Percentiles rank a stretch among this genome's conserved stretches.
These are phyloP conservation scores for Eupithecia insigniata DNA, from an alignment of 2,888 invertebrate genomes.

Conservation along the genomic window DNA sequence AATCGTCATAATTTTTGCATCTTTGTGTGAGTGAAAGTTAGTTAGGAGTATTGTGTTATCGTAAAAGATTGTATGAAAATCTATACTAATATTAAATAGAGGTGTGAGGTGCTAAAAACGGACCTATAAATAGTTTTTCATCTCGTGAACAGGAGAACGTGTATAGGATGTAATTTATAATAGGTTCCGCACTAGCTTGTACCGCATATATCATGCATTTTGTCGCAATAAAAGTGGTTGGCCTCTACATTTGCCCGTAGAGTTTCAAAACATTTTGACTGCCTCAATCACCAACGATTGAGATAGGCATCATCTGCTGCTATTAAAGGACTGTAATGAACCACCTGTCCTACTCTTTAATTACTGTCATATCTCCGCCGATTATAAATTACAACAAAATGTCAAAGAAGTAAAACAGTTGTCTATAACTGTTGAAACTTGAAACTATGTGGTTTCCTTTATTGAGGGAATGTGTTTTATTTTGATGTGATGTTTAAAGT, in stretches of 20 bases:
- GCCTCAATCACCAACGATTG: not conserved
- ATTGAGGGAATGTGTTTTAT: not conserved
- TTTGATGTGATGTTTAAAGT: slow-evolving; percentile 1
- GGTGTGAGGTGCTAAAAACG: too few species aligned
- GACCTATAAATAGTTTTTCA: too few species aligned
- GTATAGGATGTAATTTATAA: too few species aligned
- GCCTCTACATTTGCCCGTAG: too few species aligned
- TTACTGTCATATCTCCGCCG: slow-evolving; percentile 20
- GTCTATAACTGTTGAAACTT: not conserved
- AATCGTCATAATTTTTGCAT: slow-evolving; percentile 20
- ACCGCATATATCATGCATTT: too few species aligned
- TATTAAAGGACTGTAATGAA: slow-evolving; percentile 2
- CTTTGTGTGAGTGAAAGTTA: not conserved
- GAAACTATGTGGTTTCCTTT: slow-evolving; percentile 4
- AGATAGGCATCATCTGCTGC: not conserved
- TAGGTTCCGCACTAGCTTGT: too few species aligned
- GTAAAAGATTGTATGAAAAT: not conserved
- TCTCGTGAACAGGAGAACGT: too few species aligned
- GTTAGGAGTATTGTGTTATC: not conserved
- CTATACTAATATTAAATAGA: not conserved
- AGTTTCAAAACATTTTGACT: not conserved
- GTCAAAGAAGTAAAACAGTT: slow-evolving; percentile 21
- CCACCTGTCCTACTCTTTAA: slow-evolving; percentile 24
- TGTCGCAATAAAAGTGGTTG: too few species aligned
- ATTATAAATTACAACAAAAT: slow-evolving; percentile 24